Conservation (phyloP, 2,113 vertebrate genomes). For the Tragulus kanchil region DNA sequence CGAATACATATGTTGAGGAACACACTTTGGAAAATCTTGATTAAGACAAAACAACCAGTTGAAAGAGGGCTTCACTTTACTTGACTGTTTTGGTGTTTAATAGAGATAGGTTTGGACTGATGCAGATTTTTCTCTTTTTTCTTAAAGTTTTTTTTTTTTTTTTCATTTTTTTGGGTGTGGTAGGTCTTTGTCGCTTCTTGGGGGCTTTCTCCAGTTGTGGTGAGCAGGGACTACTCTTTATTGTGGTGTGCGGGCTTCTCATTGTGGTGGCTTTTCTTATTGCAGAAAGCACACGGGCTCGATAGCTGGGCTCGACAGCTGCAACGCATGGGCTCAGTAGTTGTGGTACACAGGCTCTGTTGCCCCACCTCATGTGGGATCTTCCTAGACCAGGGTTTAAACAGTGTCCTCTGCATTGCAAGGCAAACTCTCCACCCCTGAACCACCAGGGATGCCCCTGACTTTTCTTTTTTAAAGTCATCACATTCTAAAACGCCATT, state of each 20-base stretch:
- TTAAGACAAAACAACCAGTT: conserved; percentile 5
- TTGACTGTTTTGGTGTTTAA: neutral
- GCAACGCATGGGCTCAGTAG: neutral
- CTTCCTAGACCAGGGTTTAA: neutral
- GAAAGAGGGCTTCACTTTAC: neutral
- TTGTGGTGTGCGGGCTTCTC: neutral
- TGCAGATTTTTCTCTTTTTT: neutral
- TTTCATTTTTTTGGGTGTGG: neutral
- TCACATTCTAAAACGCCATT: neutral
- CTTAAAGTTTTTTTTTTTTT: neutral
- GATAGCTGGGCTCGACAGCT: neutral
- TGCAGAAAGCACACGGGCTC: neutral
- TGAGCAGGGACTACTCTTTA: neutral
- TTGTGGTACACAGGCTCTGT: neutral
- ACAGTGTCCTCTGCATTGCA: neutral
- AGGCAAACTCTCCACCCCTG: neutral
- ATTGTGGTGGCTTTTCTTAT: neutral
- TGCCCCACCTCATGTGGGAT: neutral
- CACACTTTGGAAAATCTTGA: conserved; percentile 16
- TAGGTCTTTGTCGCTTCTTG: neutral
- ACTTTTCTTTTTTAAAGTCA: neutral
- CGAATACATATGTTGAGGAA: neutral
- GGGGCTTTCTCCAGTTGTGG: neutral
- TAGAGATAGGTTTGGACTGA: neutral
- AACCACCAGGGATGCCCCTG: neutral